Evolutionary conservation across 1,140 invertebrate species (phyloP).

Genomic region (Drosophila equinoxialis): DNA sequence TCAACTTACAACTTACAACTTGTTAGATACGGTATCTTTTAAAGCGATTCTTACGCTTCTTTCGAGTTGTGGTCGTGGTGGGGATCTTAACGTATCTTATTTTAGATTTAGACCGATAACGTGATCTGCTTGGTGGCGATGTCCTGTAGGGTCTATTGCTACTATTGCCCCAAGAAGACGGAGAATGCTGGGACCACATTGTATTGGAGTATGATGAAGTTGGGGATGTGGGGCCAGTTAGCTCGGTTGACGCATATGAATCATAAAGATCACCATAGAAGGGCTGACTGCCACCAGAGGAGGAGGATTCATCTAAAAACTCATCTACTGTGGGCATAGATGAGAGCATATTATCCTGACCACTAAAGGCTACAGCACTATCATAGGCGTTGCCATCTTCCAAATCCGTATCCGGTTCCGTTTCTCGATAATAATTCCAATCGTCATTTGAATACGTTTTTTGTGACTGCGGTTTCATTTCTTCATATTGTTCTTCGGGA

Average conservation of each 20-base stretch:
- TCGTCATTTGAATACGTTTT: constrained; percentile 17
- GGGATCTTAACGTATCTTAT: constrained; percentile 51
- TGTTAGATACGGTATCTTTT: constrained; percentile 65
- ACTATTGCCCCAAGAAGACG: constrained; percentile 8
- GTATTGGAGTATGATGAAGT: constrained; percentile 2
- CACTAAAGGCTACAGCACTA: constrained; percentile 60
- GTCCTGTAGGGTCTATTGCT: background rate
- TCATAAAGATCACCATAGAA: constrained; percentile 45
- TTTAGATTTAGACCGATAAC: constrained; percentile 13
- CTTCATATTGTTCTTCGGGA: constrained; percentile 35
- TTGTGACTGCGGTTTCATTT: constrained; percentile 17
- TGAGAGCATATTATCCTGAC: constrained; percentile 45
- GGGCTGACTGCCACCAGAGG: background rate
- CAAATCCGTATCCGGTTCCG: constrained; percentile 18
- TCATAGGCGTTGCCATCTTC: constrained; percentile 45
- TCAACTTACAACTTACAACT: no score
- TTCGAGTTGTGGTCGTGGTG: constrained; percentile 42
- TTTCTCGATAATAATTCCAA: constrained; percentile 27
- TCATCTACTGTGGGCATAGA: constrained; percentile 55
- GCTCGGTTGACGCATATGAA: constrained; percentile 30
- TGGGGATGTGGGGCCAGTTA: constrained; percentile 1
- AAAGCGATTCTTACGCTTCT: constrained; percentile 69
- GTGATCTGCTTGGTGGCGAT: constrained; percentile 18
- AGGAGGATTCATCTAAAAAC: constrained; percentile 36
- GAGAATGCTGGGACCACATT: constrained; percentile 12